A percentile compares a stretch with the other conserved stretches of the same genome.
Evolutionary conservation across 35 echinoderm and acorn worm genomes (phyloP).

Genomic region (Antedon bifida): DNA sequence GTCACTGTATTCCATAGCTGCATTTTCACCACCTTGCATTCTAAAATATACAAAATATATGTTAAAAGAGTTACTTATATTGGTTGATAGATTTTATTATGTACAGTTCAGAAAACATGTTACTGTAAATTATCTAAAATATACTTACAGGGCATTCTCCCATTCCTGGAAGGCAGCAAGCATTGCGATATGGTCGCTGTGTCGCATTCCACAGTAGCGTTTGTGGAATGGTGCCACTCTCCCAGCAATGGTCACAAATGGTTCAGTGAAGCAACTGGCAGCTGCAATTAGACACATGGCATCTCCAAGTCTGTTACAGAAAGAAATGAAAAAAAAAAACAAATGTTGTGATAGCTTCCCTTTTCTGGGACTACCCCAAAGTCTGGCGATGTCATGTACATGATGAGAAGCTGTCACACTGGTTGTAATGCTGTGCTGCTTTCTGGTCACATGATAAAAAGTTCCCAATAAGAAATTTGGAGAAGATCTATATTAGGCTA

Average conservation of each 20-base stretch:
- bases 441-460: too few species aligned
- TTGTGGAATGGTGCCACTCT: constrained; percentile 63
- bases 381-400: too few species aligned
- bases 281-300: constrained; percentile 68
- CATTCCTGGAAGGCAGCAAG: constrained; percentile 71
- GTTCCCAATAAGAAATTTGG: too few species aligned
- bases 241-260: constrained; percentile 69
- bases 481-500: too few species aligned
- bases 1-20: constrained; percentile 66
- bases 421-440: too few species aligned
- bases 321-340: background rate
- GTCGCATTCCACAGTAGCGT: constrained; percentile 43
- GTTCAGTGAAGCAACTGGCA: constrained; percentile 74
- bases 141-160: constrained; percentile 81
- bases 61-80: background rate
- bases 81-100: background rate
- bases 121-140: too few species aligned
- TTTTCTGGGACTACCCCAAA: too few species aligned
- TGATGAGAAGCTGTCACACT: too few species aligned
- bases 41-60: background rate
- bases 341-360: too few species aligned
- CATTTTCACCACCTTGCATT: constrained; percentile 60
- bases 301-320: constrained; percentile 66
- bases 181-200: constrained; percentile 84
- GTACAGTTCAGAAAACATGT: background rate